Conservation (phyloP, 2,797 vertebrate genomes). For the Malurus leucopterus region DNA sequence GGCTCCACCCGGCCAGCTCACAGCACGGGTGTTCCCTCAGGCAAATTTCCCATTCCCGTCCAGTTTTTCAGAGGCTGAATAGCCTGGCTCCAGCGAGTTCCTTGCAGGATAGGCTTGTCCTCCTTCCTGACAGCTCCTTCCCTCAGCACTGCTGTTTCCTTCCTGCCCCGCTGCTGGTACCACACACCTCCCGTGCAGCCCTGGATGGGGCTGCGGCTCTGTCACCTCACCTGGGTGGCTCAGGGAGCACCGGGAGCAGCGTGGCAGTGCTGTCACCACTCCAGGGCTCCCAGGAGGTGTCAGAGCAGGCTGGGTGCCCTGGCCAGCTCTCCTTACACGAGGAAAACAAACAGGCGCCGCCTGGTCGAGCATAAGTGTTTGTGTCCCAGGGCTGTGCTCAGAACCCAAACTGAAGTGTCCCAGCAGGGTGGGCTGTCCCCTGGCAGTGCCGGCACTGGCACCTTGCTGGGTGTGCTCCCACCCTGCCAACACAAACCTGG, state of each 20-base stretch:
- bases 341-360: not conserved
- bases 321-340: not conserved
- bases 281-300: not conserved
- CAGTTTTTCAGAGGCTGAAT: not conserved
- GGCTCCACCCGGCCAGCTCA: not conserved
- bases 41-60: not conserved
- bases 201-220: rapidly evolving
- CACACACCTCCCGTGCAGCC: not conserved
- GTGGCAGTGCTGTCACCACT: not conserved
- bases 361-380: not conserved
- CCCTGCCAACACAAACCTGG: not conserved
- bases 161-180: not conserved
- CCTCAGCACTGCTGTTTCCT: not conserved
- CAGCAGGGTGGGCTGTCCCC: not conserved
- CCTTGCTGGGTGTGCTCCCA: not conserved
- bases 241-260: rapidly evolving
- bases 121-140: not conserved
- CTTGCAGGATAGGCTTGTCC: not conserved
- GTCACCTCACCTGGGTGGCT: not conserved
- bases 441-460: not conserved
- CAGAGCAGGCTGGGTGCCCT: not conserved
- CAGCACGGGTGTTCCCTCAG: not conserved
- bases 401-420: not conserved
- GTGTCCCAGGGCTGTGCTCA: not conserved
- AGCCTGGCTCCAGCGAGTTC: not conserved